A percentile compares a stretch with the other conserved stretches of the same genome.
These are phyloP conservation scores for Rotaria sp. DNA, from an alignment of 2,888 invertebrate genomes.

Conservation along the genomic window DNA sequence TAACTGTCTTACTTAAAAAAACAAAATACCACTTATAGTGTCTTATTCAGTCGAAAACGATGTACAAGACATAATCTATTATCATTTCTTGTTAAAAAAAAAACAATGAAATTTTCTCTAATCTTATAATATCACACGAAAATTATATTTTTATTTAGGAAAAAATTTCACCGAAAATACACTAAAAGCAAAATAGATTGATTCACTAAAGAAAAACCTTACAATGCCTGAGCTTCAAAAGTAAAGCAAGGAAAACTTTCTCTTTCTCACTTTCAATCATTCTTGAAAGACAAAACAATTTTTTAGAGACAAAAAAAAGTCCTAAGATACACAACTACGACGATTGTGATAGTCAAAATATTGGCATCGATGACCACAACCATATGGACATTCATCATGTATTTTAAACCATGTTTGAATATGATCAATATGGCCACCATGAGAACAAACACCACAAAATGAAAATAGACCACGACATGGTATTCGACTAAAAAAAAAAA, in stretches of 20 bases:
- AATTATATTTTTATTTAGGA: no score
- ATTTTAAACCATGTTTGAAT: background rate
- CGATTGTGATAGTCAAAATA: background rate
- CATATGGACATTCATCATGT: constrained; percentile 23
- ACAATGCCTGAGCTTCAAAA: background rate
- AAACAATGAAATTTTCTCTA: background rate
- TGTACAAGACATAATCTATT: no score
- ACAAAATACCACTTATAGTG: no score
- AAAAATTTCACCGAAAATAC: no score
- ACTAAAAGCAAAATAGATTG: no score
- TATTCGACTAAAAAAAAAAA: background rate
- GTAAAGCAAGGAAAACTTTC: background rate
- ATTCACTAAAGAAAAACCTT: no score
- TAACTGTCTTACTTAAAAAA: no score
- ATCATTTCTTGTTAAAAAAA: background rate
- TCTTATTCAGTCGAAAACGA: no score
- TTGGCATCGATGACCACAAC: background rate
- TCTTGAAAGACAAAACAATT: background rate
- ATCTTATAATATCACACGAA: background rate
- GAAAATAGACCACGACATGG: constrained; percentile 8
- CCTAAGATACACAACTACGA: background rate
- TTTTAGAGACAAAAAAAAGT: background rate
- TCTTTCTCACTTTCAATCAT: background rate
- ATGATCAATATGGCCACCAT: background rate
- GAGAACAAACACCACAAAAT: constrained; percentile 16